Evolutionary conservation across 2,888 invertebrate species (phyloP).

Genomic region (Cylindroiulus punctatus): DNA sequence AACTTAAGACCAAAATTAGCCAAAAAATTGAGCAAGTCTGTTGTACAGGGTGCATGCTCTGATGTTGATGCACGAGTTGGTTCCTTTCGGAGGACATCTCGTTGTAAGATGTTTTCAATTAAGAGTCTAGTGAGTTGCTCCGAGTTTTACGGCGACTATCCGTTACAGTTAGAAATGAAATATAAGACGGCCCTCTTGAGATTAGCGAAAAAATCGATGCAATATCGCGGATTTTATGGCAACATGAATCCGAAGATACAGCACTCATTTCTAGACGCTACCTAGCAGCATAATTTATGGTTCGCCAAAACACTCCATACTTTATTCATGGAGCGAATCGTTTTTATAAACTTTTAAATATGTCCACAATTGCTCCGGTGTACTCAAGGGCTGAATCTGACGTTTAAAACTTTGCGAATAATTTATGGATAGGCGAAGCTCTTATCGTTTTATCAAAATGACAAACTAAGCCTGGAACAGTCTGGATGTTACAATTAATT

Average conservation of each 20-base stretch:
- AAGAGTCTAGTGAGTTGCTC: no score
- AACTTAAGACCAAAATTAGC: no score
- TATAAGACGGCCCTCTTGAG: background rate
- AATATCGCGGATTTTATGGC: background rate
- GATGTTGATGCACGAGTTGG: no score
- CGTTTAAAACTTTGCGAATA: background rate
- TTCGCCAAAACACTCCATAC: background rate
- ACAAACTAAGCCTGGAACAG: background rate
- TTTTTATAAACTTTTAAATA: constrained; percentile 1
- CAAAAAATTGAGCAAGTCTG: no score
- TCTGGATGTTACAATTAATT: background rate
- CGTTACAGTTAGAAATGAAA: no score
- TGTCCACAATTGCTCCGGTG: background rate
- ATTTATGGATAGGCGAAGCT: background rate
- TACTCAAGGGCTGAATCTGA: background rate
- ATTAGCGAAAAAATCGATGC: background rate
- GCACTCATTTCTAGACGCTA: background rate
- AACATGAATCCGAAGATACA: background rate
- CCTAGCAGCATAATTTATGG: background rate
- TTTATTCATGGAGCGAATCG: background rate
- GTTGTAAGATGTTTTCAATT: no score
- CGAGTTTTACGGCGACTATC: no score
- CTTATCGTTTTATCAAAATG: background rate
- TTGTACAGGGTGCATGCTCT: no score
- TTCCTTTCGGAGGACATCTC: no score